Evolutionary conservation across 2,888 invertebrate genomes (phyloP), one percentile per base, ranked within the genome.

Genomic region (Stenichneumon culpator): DNA sequence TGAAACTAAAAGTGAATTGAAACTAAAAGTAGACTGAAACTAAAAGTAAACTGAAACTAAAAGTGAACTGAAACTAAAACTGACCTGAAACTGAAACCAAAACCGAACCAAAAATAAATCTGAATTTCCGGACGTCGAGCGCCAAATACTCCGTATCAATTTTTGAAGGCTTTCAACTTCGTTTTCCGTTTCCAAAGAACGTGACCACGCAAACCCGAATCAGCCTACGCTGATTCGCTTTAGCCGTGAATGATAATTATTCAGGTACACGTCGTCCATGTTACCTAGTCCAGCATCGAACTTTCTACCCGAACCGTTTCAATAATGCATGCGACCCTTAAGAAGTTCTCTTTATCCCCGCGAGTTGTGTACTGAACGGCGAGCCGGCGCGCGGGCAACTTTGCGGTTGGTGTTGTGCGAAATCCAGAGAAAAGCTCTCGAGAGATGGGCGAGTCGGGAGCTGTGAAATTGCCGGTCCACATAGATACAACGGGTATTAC

Each of bases 251-350:
- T 22, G 44, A 63, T 50, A 32, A 63, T 47, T 47, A 47, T 63
- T 14, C 44, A 47, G 44, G 47, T 74, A 28, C 74, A 28, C 74
- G n/a, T 28, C 63, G 47, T 47, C 44, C 14, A 47, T 14, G 44
- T 47, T 47, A 32, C 22, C 54, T 16, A 16, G 28, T 63, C 47
- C 73, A 28, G 28, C 63, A 5, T n/a, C 32, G 32, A 47, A 65
- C 47, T 28, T 74, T 74, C 63, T 6, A 32, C 44, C 63, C 57
- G 19, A 50, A 63, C 19, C 50, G 47, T 65, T 74, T 74, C 32
- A 74, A 74, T 74, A 74, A 74, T 74, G 74, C 74, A 74, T 63
- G 74, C 44, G n/a, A 25, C 63, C 74, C 44, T 74, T 32, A 44
- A 39, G 44, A 63, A 63, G 63, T 74, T 63, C 44, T n/a, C 74